Evolutionary conservation across 2,797 vertebrate genomes (phyloP).

Genomic region (Threskiornis aethiopicus): DNA sequence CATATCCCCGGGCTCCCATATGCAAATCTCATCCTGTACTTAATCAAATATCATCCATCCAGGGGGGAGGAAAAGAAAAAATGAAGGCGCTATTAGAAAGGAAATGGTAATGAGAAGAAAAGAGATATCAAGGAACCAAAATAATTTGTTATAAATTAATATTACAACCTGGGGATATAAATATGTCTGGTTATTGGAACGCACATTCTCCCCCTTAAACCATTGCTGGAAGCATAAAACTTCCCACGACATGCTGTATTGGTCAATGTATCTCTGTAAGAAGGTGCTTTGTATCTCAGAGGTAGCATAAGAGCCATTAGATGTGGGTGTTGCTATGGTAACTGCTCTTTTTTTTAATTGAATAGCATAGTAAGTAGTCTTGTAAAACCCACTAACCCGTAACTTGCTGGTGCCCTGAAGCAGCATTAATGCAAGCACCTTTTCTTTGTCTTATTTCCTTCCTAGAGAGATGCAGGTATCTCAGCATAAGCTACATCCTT

Average conservation of each 20-base stretch:
- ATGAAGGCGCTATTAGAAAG: slow-evolving; percentile 12
- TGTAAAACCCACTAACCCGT: slow-evolving; percentile 80
- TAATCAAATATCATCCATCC: slow-evolving; percentile 29
- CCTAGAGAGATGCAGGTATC: slow-evolving; percentile 49
- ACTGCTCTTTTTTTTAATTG: slow-evolving; percentile 76
- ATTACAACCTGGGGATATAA: slow-evolving; percentile 61
- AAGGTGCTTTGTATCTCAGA: slow-evolving; percentile 80
- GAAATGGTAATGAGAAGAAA: slow-evolving; percentile 61
- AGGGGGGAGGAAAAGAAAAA: background rate
- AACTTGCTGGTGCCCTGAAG: slow-evolving; percentile 73
- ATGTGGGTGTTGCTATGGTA: slow-evolving; percentile 78
- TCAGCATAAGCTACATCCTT: slow-evolving; percentile 16
- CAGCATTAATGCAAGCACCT: slow-evolving; percentile 75
- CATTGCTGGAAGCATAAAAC: slow-evolving; percentile 67
- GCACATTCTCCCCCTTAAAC: slow-evolving; percentile 51
- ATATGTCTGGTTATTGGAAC: slow-evolving; percentile 61
- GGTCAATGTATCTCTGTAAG: slow-evolving; percentile 78
- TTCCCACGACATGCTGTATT: slow-evolving; percentile 70
- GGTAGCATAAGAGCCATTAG: slow-evolving; percentile 78
- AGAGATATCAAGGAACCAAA: slow-evolving; percentile 49
- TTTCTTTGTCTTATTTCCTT: slow-evolving; percentile 71
- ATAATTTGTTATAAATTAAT: slow-evolving; percentile 66
- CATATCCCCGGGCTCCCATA: slow-evolving; percentile 14
- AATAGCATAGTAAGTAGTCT: slow-evolving; percentile 79
- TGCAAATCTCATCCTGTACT: slow-evolving; percentile 36